Conservation (phyloP, 2,797 vertebrate species). For the Aeoliscus strigatus region DNA sequence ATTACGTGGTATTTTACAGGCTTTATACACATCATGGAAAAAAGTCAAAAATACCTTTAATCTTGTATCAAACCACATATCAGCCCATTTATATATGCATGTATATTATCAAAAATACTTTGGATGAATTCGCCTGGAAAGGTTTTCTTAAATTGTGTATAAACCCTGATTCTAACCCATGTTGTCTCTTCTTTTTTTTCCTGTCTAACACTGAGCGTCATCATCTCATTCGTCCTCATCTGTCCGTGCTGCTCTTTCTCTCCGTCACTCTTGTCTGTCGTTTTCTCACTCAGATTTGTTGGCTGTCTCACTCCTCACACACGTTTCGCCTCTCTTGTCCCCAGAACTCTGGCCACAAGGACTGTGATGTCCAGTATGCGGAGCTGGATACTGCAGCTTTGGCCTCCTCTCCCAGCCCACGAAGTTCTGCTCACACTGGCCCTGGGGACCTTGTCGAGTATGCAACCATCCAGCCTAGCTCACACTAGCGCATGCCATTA, state of each 20-base stretch:
- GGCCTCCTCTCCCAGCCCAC: conserved; percentile 80
- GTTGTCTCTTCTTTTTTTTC: too few relatives aligned
- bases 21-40: too few relatives aligned
- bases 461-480: conserved; percentile 92
- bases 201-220: too few relatives aligned
- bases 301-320: conserved; percentile 71
- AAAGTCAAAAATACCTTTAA: too few relatives aligned
- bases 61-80: too few relatives aligned
- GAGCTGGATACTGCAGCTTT: conserved; percentile 93
- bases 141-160: too few relatives aligned
- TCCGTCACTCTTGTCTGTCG: conserved; percentile 7
- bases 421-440: conserved; percentile 81
- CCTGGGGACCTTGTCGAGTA: conserved; percentile 89
- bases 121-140: too few relatives aligned
- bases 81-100: too few relatives aligned
- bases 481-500: conserved; percentile 84
- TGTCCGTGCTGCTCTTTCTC: conserved; percentile 11
- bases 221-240: conserved; percentile 26
- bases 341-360: conserved; percentile 85
- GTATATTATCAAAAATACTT: too few relatives aligned
- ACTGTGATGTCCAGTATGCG: conserved; percentile 89
- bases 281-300: conserved; percentile 38
- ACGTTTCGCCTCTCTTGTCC: conserved; percentile 77
- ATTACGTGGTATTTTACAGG: too few relatives aligned
- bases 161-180: too few relatives aligned